Evolutionary conservation across 1,140 invertebrate genomes (phyloP).

Genomic region (Bombus terrestris): DNA sequence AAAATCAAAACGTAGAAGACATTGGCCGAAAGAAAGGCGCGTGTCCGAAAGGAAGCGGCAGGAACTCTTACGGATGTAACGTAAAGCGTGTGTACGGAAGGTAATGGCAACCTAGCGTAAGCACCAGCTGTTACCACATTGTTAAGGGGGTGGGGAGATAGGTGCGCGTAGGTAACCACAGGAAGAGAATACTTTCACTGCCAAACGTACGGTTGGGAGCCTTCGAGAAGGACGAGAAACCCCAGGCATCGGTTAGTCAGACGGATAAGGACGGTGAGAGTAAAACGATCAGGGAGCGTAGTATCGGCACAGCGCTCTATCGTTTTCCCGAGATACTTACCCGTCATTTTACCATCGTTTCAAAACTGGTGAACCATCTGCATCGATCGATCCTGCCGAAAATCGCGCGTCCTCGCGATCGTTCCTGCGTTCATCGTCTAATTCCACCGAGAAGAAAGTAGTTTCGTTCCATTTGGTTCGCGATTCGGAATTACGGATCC

Average conservation of each 20-base stretch:
- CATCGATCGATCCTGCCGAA: background rate
- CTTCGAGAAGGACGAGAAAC: slow-evolving; percentile 74
- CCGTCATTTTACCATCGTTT: slow-evolving; percentile 61
- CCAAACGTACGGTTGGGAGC: slow-evolving; percentile 72
- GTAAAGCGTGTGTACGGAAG: background rate
- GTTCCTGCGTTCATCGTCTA: too few species aligned
- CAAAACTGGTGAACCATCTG: slow-evolving; percentile 47
- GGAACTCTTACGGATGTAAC: background rate
- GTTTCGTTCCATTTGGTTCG: too few species aligned
- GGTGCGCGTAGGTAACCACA: slow-evolving; percentile 67
- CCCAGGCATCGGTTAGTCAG: slow-evolving; percentile 10
- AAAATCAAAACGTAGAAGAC: too few species aligned
- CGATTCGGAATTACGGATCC: too few species aligned
- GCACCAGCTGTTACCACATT: slow-evolving; percentile 70
- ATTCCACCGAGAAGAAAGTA: too few species aligned
- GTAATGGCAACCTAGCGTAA: slow-evolving; percentile 18
- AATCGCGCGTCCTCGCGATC: too few species aligned
- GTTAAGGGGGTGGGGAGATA: slow-evolving; percentile 44
- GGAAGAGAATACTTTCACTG: slow-evolving; percentile 82
- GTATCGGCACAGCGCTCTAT: slow-evolving; percentile 71
- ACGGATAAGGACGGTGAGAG: slow-evolving; percentile 58
- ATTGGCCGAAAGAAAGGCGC: too few species aligned
- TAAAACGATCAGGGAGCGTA: slow-evolving; percentile 65
- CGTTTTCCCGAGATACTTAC: slow-evolving; percentile 60
- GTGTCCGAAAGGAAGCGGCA: background rate